Percentiles rank a stretch among this genome's conserved stretches.
Evolutionary conservation across 2,113 vertebrate genomes (phyloP).

Genomic region (Connochaetes taurinus): DNA sequence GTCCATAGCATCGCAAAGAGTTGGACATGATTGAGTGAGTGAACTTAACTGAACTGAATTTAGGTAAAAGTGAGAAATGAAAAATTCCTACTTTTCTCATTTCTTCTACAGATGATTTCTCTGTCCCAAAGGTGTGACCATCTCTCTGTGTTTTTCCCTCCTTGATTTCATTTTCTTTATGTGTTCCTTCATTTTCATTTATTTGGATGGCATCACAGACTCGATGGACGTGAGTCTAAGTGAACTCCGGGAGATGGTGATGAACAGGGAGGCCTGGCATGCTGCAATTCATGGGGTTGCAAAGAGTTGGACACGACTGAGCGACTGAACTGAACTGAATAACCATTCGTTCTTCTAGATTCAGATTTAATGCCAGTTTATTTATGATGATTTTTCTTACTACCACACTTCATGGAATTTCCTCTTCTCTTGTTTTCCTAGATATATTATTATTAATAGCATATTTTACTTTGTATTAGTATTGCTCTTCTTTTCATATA

Average conservation of each 20-base stretch:
- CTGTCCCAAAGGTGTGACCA: not conserved
- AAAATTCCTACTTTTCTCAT: not conserved
- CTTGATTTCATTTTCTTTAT: not conserved
- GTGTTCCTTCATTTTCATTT: not conserved
- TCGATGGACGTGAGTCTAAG: too few species aligned
- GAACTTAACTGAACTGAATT: not conserved
- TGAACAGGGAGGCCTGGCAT: too few species aligned
- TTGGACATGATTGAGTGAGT: not conserved
- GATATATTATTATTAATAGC: not conserved
- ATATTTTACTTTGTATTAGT: not conserved
- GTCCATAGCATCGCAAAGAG: not conserved
- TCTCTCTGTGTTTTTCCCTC: not conserved
- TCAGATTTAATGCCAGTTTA: not conserved
- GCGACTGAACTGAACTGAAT: not conserved
- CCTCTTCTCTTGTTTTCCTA: not conserved
- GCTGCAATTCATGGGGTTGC: too few species aligned
- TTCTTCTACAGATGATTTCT: not conserved
- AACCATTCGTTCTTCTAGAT: not conserved
- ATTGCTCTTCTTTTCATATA: not conserved
- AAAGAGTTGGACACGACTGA: too few species aligned
- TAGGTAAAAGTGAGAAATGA: not conserved
- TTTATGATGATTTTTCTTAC: not conserved
- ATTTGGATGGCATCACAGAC: not conserved
- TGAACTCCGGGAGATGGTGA: too few species aligned
- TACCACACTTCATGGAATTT: not conserved